phyloP scores from a whole-genome alignment of 2,113 vertebrate genomes.

The Nematolebias whitei region DNA sequence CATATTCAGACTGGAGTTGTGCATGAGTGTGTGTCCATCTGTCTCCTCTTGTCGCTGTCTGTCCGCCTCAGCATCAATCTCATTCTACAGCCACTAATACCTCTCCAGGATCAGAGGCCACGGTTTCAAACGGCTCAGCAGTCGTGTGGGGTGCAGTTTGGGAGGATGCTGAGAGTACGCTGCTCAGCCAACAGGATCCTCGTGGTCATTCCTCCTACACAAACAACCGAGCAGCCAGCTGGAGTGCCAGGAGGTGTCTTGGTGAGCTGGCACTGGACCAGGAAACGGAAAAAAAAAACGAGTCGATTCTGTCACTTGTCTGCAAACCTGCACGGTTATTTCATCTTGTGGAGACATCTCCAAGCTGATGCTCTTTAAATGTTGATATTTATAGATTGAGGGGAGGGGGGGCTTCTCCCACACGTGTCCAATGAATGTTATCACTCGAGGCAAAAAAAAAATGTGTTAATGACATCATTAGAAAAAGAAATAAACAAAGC shows the following conservation, averaged over 20 bases:
- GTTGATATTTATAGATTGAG: constrained; percentile 12
- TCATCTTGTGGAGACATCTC: neutral
- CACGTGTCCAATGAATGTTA: constrained; percentile 18
- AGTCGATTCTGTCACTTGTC: constrained; percentile 15
- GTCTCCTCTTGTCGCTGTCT: constrained; percentile 43
- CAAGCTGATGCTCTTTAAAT: constrained; percentile 15
- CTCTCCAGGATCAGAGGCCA: constrained; percentile 49
- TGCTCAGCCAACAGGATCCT: constrained; percentile 47
- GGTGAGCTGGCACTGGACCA: constrained; percentile 51
- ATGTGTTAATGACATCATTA: constrained; percentile 47
- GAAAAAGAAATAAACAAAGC: constrained; percentile 24
- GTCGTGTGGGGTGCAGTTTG: constrained; percentile 32
- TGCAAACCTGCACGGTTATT: constrained; percentile 1
- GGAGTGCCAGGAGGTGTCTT: constrained; percentile 58
- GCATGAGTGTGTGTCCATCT: constrained; percentile 45
- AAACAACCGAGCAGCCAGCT: constrained; percentile 61
- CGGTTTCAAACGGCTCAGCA: constrained; percentile 35
- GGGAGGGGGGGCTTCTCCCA: neutral
- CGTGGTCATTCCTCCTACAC: constrained; percentile 54
- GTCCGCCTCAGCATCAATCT: constrained; percentile 42
- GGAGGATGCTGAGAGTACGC: constrained; percentile 25
- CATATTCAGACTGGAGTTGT: neutral
- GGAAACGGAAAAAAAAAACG: constrained; percentile 33
- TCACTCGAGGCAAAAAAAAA: constrained; percentile 39
- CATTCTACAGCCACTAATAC: constrained; percentile 40